phyloP scores from a whole-genome alignment of 2,797 vertebrate genomes.

The Anguilla pacifica region DNA sequence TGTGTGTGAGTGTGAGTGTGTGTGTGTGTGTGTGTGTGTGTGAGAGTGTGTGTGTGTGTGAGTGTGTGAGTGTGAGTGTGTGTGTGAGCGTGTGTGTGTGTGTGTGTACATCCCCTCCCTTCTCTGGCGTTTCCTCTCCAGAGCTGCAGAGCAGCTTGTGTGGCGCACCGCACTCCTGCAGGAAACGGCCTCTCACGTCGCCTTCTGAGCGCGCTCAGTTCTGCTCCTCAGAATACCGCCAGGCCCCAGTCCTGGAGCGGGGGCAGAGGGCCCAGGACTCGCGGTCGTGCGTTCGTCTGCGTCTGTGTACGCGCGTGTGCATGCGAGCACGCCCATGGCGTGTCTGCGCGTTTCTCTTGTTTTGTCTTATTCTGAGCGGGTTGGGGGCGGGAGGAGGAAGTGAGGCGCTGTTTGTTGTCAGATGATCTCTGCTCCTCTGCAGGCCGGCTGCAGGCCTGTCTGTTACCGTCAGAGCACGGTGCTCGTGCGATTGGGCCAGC shows the following conservation, averaged over 20 bases:
- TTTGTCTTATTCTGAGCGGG: not conserved
- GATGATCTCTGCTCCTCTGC: not conserved
- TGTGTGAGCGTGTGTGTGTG: not conserved
- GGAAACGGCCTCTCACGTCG: conserved; percentile 66
- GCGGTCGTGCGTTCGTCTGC: not conserved
- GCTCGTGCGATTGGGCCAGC: not conserved
- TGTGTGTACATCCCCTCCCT: not conserved
- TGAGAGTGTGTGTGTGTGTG: too few relatives aligned
- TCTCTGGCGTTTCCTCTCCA: conserved; percentile 50
- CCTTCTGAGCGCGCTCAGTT: conserved; percentile 16
- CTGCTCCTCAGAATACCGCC: not conserved
- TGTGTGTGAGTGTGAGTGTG: not conserved
- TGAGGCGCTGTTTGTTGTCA: not conserved
- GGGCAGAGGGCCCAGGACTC: too few relatives aligned
- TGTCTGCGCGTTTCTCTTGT: not conserved
- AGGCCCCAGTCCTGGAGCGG: not conserved
- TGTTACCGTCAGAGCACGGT: not conserved
- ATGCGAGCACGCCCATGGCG: not conserved
- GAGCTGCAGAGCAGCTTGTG: conserved; percentile 44
- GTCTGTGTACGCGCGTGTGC: not conserved
- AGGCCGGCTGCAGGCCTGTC: not conserved
- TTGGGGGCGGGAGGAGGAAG: not conserved
- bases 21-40: not conserved
- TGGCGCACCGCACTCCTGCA: conserved; percentile 61
- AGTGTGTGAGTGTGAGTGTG: too few relatives aligned